Percentiles rank a stretch among this genome's conserved stretches.
phyloP scores from a whole-genome alignment of 2,797 vertebrate genomes.

The Eospalax fontanierii region DNA sequence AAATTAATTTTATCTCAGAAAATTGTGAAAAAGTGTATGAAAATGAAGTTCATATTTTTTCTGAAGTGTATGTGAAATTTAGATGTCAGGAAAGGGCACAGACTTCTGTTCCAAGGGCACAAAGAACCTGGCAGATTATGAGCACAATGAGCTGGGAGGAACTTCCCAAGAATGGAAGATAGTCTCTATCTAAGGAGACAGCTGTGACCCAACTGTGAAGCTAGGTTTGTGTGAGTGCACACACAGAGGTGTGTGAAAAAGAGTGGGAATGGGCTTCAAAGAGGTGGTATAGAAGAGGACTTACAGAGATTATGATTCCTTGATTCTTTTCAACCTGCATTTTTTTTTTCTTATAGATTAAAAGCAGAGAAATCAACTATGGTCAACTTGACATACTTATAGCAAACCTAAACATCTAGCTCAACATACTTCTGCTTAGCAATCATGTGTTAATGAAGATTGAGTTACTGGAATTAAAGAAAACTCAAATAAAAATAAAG shows the following conservation, averaged over 20 bases:
- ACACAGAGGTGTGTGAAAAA: no score
- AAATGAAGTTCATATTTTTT: slow-evolving; percentile 40
- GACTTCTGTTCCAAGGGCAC: background rate
- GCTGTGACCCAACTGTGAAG: background rate
- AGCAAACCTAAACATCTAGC: background rate
- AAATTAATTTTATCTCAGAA: slow-evolving; percentile 54
- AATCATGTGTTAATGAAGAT: slow-evolving; percentile 27
- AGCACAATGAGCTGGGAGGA: background rate
- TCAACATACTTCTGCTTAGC: slow-evolving; percentile 17
- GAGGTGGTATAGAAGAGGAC: background rate
- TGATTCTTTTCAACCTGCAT: background rate
- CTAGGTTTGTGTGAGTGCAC: fast-evolving
- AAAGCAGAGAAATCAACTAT: background rate
- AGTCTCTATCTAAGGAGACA: background rate
- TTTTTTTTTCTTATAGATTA: background rate
- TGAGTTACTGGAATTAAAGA: slow-evolving; percentile 27
- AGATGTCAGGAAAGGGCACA: background rate
- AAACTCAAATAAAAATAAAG: slow-evolving; percentile 31
- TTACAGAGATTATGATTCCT: background rate
- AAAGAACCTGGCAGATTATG: background rate
- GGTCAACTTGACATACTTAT: background rate
- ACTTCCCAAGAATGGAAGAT: background rate
- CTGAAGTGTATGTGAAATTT: slow-evolving; percentile 21
- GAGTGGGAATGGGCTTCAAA: background rate
- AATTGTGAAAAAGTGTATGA: background rate